Conservation (phyloP, 1,140 invertebrate species). For the Pseudomyrmex sp. region DNA sequence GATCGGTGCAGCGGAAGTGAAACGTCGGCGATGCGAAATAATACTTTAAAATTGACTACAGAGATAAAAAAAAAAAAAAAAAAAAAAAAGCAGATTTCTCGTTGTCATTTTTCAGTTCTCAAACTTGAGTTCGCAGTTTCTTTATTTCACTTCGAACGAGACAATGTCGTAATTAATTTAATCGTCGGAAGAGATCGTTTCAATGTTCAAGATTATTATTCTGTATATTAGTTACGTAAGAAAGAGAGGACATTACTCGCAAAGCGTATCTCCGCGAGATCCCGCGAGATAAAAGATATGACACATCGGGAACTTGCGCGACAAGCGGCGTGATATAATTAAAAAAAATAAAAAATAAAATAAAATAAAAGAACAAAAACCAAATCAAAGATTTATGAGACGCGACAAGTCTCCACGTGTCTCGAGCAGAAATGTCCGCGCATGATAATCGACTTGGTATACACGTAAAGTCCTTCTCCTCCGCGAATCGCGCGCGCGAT, state of each 20-base stretch:
- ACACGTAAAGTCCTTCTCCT: neutral
- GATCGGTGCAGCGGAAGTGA: constrained; percentile 26
- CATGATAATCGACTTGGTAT: constrained; percentile 17
- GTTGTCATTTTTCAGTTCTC: neutral
- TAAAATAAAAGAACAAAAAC: too few species aligned
- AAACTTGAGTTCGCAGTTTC: neutral
- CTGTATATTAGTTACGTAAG: too few species aligned
- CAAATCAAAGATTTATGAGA: too few species aligned
- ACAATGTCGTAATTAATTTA: neutral
- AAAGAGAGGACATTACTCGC: too few species aligned
- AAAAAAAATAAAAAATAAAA: too few species aligned
- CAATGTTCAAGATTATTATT: too few species aligned
- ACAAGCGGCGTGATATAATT: too few species aligned
- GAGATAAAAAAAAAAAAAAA: neutral
- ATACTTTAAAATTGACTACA: constrained; percentile 11
- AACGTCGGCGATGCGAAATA: constrained; percentile 42
- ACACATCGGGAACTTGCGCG: too few species aligned
- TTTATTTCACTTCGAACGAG: neutral
- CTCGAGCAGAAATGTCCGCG: constrained; percentile 7
- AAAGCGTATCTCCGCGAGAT: too few species aligned
- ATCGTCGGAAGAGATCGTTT: too few species aligned
- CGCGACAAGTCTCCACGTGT: neutral
- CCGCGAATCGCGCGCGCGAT: neutral
- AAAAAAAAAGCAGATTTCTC: constrained; percentile 18
- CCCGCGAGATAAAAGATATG: too few species aligned